Evolutionary conservation across 2,113 vertebrate species (phyloP).

Genomic region (Vidua macroura): DNA sequence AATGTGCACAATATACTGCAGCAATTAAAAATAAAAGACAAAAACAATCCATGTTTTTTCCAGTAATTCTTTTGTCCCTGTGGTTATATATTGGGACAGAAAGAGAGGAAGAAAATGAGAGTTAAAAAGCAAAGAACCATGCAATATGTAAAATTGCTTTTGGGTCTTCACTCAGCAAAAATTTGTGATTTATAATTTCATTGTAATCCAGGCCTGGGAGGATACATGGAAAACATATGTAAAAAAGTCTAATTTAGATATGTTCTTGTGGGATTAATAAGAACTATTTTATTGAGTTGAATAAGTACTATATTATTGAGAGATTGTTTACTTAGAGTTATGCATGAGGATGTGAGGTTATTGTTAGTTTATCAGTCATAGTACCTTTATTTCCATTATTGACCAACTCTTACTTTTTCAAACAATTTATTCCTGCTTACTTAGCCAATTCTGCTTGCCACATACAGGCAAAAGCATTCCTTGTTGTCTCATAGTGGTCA

Average conservation of each 20-base stretch:
- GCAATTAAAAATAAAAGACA: neutral
- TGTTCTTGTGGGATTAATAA: neutral
- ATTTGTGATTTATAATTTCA: neutral
- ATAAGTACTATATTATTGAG: neutral
- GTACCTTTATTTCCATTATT: neutral
- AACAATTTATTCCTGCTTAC: neutral
- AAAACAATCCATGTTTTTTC: neutral
- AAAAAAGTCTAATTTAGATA: neutral
- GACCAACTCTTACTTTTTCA: neutral
- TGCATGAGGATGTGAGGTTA: accelerated
- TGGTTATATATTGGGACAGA: neutral
- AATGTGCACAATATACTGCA: neutral
- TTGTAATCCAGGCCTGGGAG: neutral
- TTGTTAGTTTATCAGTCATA: neutral
- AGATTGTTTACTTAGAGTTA: neutral
- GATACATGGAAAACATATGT: neutral
- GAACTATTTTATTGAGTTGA: neutral
- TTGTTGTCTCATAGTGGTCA: neutral
- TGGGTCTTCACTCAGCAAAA: neutral
- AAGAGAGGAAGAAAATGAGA: neutral
- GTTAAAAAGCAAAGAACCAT: neutral
- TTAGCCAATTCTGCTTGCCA: neutral
- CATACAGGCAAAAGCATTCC: neutral
- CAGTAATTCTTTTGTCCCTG: neutral
- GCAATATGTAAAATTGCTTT: neutral